Evolutionary conservation across 2,888 invertebrate species (phyloP), one percentile per base, ranked within the genome.

Genomic region (Venustoraphidia nigricollis): DNA sequence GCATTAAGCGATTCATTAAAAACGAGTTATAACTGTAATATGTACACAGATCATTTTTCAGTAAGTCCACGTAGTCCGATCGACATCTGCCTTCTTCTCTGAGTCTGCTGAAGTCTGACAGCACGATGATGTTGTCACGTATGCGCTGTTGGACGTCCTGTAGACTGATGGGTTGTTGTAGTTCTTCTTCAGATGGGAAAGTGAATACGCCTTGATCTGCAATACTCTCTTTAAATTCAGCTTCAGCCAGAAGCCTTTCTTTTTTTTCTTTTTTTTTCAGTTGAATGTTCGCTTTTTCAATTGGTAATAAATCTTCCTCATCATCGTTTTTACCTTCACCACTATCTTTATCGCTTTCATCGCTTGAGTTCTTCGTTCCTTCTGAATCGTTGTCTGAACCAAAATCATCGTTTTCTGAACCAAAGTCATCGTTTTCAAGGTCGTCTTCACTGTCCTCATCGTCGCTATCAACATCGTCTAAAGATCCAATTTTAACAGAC

Each of bases 1-100:
- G 82, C 80, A 95, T 84, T 2, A 98, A 69, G 60, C 84, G 83
- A 56, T 83, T 83, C 88, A 99, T 95, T 11, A 99, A 69, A 64
- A 87, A 99, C 48, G 87, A 83, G 69, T 98, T 99, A 64, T 99
- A 99, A 61, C 91, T 91, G 71, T 96, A 98, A 65, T 95, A 96
- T 34, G 77, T 73, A 60, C 95, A 95, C 45, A 98, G 72, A 70
- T 98, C 96, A 57, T 77, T 77, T 47, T 75, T 75, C 36, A 98
- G 70, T 45, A 92, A 70, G 0, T 81, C 77, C 11, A 86, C 65
- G 62, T 97, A 96, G 54, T 95, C 94, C 50, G 76, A 71, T 36
- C 96, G 75, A 2, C 81, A 77, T 58, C 85, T 81, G 2, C 74
- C 73, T 9, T 73, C 69, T 56, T 84, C 80, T 45, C 84, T 76